phyloP scores from a whole-genome alignment of 2,113 vertebrate genomes.

The Syngnathus floridae region DNA sequence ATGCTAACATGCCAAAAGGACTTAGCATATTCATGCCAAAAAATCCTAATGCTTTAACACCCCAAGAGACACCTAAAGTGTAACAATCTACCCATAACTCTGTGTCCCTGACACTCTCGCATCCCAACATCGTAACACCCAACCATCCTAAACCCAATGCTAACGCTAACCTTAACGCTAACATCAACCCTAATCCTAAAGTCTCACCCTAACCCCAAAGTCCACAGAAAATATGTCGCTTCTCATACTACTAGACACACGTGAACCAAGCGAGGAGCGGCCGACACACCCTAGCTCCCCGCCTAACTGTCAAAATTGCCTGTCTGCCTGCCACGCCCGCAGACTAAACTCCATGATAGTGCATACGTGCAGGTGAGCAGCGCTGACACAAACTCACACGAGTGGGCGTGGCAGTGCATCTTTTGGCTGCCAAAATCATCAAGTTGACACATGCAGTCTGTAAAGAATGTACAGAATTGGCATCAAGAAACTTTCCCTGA shows the following conservation, averaged over 20 bases:
- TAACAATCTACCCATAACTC: background rate
- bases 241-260: background rate
- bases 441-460: background rate
- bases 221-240: background rate
- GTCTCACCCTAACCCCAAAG: background rate
- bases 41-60: no score
- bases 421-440: background rate
- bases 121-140: background rate
- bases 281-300: background rate
- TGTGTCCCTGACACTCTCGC: background rate
- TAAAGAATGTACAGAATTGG: background rate
- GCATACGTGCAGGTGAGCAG: background rate
- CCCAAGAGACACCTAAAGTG: no score
- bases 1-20: no score
- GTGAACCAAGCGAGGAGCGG: background rate
- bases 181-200: background rate
- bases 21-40: no score
- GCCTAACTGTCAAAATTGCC: background rate
- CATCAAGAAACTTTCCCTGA: background rate
- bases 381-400: background rate
- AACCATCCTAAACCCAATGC: background rate
- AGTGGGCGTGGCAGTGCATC: background rate
- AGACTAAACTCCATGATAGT: background rate
- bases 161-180: background rate
- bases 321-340: background rate